Evolutionary conservation across 2,797 vertebrate species (phyloP).

Genomic region (Furcifer pardalis): DNA sequence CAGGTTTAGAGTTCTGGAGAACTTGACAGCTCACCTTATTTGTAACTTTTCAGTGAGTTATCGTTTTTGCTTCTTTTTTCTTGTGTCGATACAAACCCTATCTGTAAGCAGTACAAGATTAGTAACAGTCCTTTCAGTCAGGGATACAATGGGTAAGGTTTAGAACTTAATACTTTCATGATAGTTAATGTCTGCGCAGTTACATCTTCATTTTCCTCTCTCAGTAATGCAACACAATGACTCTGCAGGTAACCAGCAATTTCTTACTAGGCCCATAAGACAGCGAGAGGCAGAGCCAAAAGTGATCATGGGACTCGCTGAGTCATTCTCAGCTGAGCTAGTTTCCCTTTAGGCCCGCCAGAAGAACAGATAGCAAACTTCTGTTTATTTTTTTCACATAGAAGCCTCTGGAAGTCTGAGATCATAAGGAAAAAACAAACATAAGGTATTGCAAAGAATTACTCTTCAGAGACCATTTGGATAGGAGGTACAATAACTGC

Average conservation of each 20-base stretch:
- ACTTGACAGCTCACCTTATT: too few relatives aligned
- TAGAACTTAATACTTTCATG: neutral
- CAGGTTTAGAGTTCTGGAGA: too few relatives aligned
- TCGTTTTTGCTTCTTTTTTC: too few relatives aligned
- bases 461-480: neutral
- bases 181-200: neutral
- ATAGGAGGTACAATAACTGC: neutral
- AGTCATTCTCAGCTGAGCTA: constrained; percentile 54
- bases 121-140: neutral
- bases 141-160: neutral
- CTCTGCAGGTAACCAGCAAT: neutral
- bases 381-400: neutral
- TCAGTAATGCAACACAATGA: neutral
- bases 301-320: constrained; percentile 31
- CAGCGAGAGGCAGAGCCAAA: neutral
- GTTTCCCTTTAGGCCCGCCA: constrained; percentile 1
- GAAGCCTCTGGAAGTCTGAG: constrained; percentile 43
- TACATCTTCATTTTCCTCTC: neutral
- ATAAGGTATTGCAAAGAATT: constrained; percentile 14
- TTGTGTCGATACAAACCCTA: neutral
- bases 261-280: neutral
- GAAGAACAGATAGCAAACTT: neutral
- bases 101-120: neutral
- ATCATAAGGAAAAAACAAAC: constrained; percentile 16
- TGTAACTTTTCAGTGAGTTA: too few relatives aligned